A percentile compares a stretch with the other conserved stretches of the same genome.
Conservation (phyloP, 2,113 vertebrate species). For the Crotalus tigris region DNA sequence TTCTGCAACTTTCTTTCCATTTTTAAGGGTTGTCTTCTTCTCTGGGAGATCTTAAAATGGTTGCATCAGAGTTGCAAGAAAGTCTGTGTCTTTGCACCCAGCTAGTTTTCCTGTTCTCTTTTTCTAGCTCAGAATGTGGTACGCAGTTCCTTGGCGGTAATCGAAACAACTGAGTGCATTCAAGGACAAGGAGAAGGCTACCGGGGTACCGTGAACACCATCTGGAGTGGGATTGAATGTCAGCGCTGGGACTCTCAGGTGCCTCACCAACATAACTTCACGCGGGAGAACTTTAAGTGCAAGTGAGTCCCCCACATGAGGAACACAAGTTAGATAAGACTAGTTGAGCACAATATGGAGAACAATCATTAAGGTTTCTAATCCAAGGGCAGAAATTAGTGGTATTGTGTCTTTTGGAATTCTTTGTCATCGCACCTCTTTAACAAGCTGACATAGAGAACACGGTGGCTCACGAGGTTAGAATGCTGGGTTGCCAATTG, state of each 20-base stretch:
- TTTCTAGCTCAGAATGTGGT: slow-evolving; percentile 59
- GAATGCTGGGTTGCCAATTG: not conserved
- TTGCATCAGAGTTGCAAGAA: not conserved
- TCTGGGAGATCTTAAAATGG: no score
- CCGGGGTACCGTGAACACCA: slow-evolving; percentile 77
- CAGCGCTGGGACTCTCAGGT: slow-evolving; percentile 92
- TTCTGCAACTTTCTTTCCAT: not conserved
- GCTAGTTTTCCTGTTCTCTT: not conserved
- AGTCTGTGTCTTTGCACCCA: not conserved
- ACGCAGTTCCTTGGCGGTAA: slow-evolving; percentile 67
- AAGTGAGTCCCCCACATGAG: slow-evolving; percentile 79
- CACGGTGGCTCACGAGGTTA: not conserved
- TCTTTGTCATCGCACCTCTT: not conserved
- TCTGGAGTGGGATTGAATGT: slow-evolving; percentile 83
- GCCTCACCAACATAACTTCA: slow-evolving; percentile 90
- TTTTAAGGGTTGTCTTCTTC: not conserved
- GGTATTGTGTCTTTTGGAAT: not conserved
- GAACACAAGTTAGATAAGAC: not conserved
- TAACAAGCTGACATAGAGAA: not conserved
- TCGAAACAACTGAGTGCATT: slow-evolving; percentile 78
- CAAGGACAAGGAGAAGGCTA: slow-evolving; percentile 85
- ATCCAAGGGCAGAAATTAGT: not conserved
- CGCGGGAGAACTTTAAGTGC: slow-evolving; percentile 89
- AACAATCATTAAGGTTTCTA: not conserved
- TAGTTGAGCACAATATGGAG: not conserved